phyloP scores from a whole-genome alignment of 2,888 invertebrate genomes.

The Notodromas monacha region DNA sequence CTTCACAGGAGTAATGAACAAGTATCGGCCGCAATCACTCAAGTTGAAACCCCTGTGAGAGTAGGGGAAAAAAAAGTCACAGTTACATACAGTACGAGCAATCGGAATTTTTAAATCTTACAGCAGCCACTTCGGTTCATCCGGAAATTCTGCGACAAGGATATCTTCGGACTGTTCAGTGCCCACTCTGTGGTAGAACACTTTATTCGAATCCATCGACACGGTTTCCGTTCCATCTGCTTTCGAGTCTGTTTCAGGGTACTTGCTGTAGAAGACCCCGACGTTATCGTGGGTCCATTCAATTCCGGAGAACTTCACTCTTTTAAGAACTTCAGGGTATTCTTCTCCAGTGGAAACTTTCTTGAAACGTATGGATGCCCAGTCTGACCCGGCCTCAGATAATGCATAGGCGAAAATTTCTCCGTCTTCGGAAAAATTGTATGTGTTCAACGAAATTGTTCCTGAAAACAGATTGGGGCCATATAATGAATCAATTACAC shows the following conservation, averaged over 20 bases:
- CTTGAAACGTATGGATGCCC: constrained; percentile 43
- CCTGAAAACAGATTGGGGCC: constrained; percentile 15
- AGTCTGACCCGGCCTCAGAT: constrained; percentile 76
- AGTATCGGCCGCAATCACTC: constrained; percentile 60
- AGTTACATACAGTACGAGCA: constrained; percentile 6
- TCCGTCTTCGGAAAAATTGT: constrained; percentile 61
- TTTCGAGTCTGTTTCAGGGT: constrained; percentile 49
- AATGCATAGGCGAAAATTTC: constrained; percentile 60
- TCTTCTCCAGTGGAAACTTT: constrained; percentile 30
- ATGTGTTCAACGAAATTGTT: constrained; percentile 39
- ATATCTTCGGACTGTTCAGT: constrained; percentile 57
- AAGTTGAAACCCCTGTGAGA: constrained; percentile 39
- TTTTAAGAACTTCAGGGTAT: constrained; percentile 53
- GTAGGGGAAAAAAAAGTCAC: no score
- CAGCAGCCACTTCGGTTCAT: constrained; percentile 64
- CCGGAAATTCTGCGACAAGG: constrained; percentile 53
- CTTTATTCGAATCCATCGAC: constrained; percentile 55
- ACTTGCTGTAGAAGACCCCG: constrained; percentile 72
- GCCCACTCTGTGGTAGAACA: constrained; percentile 64
- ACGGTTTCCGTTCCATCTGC: constrained; percentile 71
- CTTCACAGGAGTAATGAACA: constrained; percentile 45
- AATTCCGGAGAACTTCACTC: constrained; percentile 65
- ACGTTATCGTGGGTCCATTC: constrained; percentile 80
- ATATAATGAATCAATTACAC: background rate
- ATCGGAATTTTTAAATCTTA: constrained; percentile 18